These are phyloP conservation scores for Lepidocyrtinus sp. DNA, from an alignment of 2,888 invertebrate genomes.

Conservation along the genomic window DNA sequence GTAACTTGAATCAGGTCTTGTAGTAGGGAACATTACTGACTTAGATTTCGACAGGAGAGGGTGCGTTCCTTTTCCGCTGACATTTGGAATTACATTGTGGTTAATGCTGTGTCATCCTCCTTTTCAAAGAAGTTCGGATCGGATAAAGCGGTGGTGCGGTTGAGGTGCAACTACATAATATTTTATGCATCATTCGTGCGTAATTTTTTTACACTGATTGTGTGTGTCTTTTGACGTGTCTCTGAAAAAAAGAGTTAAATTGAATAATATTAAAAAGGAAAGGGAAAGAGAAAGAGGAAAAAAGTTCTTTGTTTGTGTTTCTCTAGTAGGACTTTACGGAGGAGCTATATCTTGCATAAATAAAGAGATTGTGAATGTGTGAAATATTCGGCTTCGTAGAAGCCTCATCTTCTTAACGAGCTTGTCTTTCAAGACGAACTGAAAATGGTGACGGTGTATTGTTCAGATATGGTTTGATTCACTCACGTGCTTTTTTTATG, in stretches of 20 bases:
- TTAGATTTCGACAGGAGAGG: constrained; percentile 19
- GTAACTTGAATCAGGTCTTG: constrained; percentile 62
- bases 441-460: not conserved
- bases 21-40: constrained; percentile 61
- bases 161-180: not conserved
- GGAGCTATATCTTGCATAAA: constrained; percentile 30
- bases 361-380: constrained; percentile 4
- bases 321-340: constrained; percentile 24
- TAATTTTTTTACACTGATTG: constrained; percentile 31
- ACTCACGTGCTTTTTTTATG: constrained; percentile 40
- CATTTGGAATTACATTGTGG: constrained; percentile 52
- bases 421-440: constrained; percentile 33
- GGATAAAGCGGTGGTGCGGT: not conserved
- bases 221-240: constrained; percentile 27
- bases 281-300: constrained; percentile 29
- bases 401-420: constrained; percentile 49
- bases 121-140: not conserved
- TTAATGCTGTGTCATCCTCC: constrained; percentile 57
- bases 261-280: constrained; percentile 6
- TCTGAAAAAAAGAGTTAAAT: not conserved
- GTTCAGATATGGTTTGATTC: constrained; percentile 29
- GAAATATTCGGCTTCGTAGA: constrained; percentile 21
- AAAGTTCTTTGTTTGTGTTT: constrained; percentile 52
- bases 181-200: constrained; percentile 43
- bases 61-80: constrained; percentile 49